Base-by-base conservation (phyloP, 2,113 vertebrate species). In the Protobothrops flavoviridis region DNA sequence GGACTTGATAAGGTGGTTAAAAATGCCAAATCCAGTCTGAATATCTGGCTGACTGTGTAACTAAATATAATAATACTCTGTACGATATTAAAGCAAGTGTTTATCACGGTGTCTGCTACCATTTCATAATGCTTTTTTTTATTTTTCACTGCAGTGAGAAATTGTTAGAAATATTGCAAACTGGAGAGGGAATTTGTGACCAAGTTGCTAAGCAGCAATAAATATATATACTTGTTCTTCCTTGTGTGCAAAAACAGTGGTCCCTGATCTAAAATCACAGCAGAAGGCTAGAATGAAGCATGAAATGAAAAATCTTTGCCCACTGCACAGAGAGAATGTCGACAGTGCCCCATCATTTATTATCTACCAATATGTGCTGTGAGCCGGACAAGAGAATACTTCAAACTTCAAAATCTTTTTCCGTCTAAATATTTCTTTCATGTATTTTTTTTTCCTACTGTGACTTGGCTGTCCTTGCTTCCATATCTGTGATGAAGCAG, bases 271-370 rank as follows among this genome's bases (percentile, higher is more conserved):
- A 90, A 96, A 95, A 95, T 96, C 90, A 91, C 21, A 12, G 26
- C 26, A 91, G 94, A 86, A 20, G 91, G 56, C 88, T 93, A 89
- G 95, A 96, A 95, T 89, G 93, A 95, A 96, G 90, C 95, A 95
- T 94, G 94, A 95, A 96, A 96, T 94, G 94, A 96, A 94, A 96
- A 94, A 43, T 64, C 57, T 91, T 91, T 95, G 93, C 64, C 52
- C 93, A 93, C 64, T 92, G 85, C 91, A 90, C 20, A 55, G 74
- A 50, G 93, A 94, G 89, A 92, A 39, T n/a, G 55, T 45, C 64
- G 57, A 4, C 53, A 87, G 29, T 0, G 43, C 74, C 64, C 0
- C n/a, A 13, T 87, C 92, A 94, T 94, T 96, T 95, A 93, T 95
- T 96, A 88, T 50, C 4, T 48, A 24, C 2, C 4, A 50, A 90